These are phyloP conservation scores for Rallus crepitans DNA, from an alignment of 2,797 vertebrate genomes.

Conservation along the genomic window DNA sequence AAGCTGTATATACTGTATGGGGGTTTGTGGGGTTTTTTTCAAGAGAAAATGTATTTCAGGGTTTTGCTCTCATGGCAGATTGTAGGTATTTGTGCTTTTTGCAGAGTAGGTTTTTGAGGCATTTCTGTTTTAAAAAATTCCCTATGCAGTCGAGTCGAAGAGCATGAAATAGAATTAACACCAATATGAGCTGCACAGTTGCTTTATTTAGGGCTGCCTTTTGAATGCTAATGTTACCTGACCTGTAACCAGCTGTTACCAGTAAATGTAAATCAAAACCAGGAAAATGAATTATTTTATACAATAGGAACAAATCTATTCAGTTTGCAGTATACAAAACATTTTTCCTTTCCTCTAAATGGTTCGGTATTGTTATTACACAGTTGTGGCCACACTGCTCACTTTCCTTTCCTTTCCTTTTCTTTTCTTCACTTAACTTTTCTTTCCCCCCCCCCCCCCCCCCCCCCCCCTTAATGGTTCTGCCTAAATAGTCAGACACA, in stretches of 20 bases:
- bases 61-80: not conserved
- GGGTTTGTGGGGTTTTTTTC: not conserved
- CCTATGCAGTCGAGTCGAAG: not conserved
- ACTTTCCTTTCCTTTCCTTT: not conserved
- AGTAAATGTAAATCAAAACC: constrained; percentile 73
- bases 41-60: not conserved
- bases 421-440: no score
- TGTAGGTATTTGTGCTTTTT: not conserved
- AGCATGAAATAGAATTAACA: constrained; percentile 76
- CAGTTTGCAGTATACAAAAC: not conserved
- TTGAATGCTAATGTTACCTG: constrained; percentile 72
- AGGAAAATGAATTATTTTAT: constrained; percentile 66
- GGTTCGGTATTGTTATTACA: constrained; percentile 20
- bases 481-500: constrained; percentile 64
- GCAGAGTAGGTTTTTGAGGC: not conserved
- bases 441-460: not conserved
- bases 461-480: not conserved
- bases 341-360: not conserved
- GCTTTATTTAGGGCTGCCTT: constrained; percentile 62
- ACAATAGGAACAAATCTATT: constrained; percentile 65
- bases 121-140: constrained; percentile 16
- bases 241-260: constrained; percentile 80
- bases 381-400: constrained; percentile 49
- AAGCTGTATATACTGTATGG: not conserved
- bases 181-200: constrained; percentile 62